Percentiles rank a stretch among this genome's conserved stretches.
Evolutionary conservation across 2,113 vertebrate genomes (phyloP).

Genomic region (Saccopteryx bilineata): DNA sequence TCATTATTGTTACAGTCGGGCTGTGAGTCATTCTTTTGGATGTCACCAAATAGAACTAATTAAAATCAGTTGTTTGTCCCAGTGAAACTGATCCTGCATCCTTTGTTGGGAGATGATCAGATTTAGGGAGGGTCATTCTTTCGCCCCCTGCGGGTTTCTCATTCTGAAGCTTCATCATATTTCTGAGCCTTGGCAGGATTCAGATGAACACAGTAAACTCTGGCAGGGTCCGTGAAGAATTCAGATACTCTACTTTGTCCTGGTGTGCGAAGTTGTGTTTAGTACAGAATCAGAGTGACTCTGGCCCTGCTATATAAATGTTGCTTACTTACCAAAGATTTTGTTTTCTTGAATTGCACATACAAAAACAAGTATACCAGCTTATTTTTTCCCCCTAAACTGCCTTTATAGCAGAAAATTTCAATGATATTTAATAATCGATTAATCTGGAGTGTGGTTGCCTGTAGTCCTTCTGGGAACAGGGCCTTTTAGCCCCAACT

Average conservation of each 20-base stretch:
- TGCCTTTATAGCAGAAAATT: neutral
- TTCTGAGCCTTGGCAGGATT: neutral
- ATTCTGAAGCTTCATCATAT: neutral
- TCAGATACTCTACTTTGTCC: neutral
- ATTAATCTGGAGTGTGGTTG: neutral
- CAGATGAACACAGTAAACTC: neutral
- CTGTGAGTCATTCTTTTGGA: constrained; percentile 41
- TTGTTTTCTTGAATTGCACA: neutral
- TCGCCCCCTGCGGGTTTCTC: neutral
- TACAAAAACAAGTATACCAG: neutral
- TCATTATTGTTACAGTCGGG: neutral
- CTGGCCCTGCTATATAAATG: neutral
- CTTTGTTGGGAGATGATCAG: constrained; percentile 12
- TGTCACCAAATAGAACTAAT: constrained; percentile 20
- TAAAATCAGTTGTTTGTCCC: constrained; percentile 9
- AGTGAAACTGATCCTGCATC: neutral
- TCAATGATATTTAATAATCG: neutral
- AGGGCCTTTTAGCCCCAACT: neutral
- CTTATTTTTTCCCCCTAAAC: neutral
- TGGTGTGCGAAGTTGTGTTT: neutral
- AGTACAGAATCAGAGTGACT: neutral
- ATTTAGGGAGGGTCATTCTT: neutral
- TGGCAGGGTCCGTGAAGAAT: neutral
- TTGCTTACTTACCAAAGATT: neutral
- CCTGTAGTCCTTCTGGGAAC: neutral